Base-by-base conservation (phyloP, 2,113 vertebrate species). In the Pluvialis apricaria region DNA sequence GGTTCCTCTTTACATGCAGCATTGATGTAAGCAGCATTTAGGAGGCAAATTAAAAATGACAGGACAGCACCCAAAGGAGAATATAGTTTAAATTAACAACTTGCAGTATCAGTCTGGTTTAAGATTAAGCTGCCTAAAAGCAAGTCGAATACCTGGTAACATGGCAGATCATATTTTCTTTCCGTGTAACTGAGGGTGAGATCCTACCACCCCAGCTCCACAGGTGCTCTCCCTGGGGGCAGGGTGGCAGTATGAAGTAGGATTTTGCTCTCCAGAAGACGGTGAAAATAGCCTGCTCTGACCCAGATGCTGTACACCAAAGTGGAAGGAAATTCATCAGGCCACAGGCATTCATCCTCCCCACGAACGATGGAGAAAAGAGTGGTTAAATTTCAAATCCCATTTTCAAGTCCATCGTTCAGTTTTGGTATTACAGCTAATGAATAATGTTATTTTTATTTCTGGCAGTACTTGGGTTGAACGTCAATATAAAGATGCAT, bases 71-170 rank as follows among this genome's bases (percentile, higher is more conserved):
- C 62, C 91, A 85, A 75, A 94, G 94, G 89, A 93, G 54, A 88
- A 94, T n/a, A 66, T 22, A 90, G 85, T 92, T 96, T 95, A 92
- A 95, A 95, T 86, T 90, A 95, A 93, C 89, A 91, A 40, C 60
- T 80, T 95, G 68, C 51, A 88, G 2, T 89, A 95, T 80, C 70
- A 73, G n/a, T 52, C 36, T 77, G 15, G 12, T 83, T 95, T 94
- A 84, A 90, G 69, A 92, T 72, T 66, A 77, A 90, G 64, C 44
- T 6, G 4, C 77, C 38, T 0, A 1, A 92, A 95, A 89, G 26
- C 38, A 94, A 92, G 42, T 31, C 40, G 54, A 70, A 70, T 88
- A 76, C 42, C 66, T 77, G 38, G n/a, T 91, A 78, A 86, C 24
- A 12, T 55, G 47, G 40, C 66, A 88, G 68, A 55, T 85, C 11